Evolutionary conservation across 2,888 invertebrate species (phyloP), one percentile per base, ranked within the genome.

Genomic region (Syrista parreyssii): DNA sequence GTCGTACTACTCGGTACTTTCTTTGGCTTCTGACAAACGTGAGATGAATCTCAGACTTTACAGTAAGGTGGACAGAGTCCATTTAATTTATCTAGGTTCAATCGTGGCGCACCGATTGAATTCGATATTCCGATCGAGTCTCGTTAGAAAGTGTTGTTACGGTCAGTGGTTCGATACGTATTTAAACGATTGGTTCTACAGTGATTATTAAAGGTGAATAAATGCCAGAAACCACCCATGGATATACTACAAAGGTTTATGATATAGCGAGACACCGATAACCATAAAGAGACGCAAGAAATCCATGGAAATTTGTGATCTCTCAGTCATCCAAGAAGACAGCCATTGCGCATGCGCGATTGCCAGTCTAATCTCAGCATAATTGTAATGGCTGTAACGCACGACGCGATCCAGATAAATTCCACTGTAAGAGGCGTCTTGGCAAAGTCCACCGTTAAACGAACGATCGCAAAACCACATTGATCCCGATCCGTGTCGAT

Each of bases 391-490:
- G 9, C 55, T 9, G 55, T 55, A 55, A 55, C 55, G 55, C 23
- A 79, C 76, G 79, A 79, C 78, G 77, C 77, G 55, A 55, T 55
- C 55, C 15, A 9, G 23, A 55, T 55, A 55, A 55, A 55, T 55
- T 55, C 55, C 55, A 55, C 9, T 55, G 1, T 15, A 9, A 55
- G 55, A 74, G 33, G 76, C 72, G 72, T 73, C 35, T 32, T n/a
- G 33, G 68, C 73, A n/a, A 31, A 68, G 68, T 74, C 72, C 72
- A 71, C 36, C 68, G 40, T 55, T 55, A 79, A 78, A 80, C 79
- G 78, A 76, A 77, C 76, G 81, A 82, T 81, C 80, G 71, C 83
- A 86, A 84, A 84, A 82, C 81, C 82, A 84, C 86, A 86, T 87
- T 82, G 82, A 86, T 87, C 82, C 81, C 40, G 55, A 55, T 55